Evolutionary conservation across 2,888 invertebrate species (phyloP), one percentile per base, ranked within the genome.

Genomic region (Linnaemya tessellans): DNA sequence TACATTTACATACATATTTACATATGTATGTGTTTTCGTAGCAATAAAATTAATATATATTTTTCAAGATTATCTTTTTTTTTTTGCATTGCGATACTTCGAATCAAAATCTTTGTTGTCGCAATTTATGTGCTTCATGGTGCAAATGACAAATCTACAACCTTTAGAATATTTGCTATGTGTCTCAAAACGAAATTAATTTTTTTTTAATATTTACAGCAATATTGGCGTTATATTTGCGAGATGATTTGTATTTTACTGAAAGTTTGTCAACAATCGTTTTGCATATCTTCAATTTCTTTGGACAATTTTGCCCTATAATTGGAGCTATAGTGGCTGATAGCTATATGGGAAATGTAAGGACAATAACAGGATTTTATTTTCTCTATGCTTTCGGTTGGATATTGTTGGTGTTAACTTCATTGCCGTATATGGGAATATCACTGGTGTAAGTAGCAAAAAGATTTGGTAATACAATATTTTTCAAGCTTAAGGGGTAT

Each of bases 271-370:
- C 95, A 8, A 95, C 94, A 0, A 92, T 94, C 10, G 92, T 95
- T 62, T 94, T 94, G 89, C 95, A 96, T 89, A 91, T 93, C 7
- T 95, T 95, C 88, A 93, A 94, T 83, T 94, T 95, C 90, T 91
- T 95, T 83, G 94, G 94, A 41, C 96, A 95, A 90, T 94, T 95
- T 88, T 94, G 94, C 41, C 95, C 96, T 0, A 90, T 96, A 10
- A 89, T 95, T 81, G 95, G 95, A 9, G 95, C 95, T 10, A 93
- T 95, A 18, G 87, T 96, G 18, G 95, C 95, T 0, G 96, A 96
- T 89, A 94, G 94, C 65, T 94, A 93, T 86, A 90, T 95, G 38
- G 95, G 95, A 75, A 95, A 92, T 88, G 89, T 90, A n/a, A 90
- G 90, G 2, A 91, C 95, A 0, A 95, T 95, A 84, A 92, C 95